Evolutionary conservation across 1,140 invertebrate genomes (phyloP).

Genomic region (Melitaea cinxia): DNA sequence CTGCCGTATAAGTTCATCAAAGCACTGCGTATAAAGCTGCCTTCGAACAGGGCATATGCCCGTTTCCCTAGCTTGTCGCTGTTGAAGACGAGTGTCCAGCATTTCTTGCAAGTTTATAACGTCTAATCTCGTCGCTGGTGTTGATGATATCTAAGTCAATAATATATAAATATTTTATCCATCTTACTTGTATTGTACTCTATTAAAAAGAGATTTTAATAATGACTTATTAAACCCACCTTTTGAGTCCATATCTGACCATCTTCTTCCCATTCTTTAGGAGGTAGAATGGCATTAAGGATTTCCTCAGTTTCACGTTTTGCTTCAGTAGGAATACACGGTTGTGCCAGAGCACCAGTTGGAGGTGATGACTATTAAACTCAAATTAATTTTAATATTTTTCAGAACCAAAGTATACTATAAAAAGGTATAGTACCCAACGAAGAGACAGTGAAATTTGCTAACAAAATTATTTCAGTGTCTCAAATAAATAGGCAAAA

Average conservation of each 20-base stretch:
- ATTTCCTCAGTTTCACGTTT: slow-evolving; percentile 94
- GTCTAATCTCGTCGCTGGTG: slow-evolving; percentile 96
- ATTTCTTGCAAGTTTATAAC: slow-evolving; percentile 98
- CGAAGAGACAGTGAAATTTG: no score
- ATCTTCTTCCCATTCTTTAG: slow-evolving; percentile 96
- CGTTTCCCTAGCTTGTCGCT: slow-evolving; percentile 96
- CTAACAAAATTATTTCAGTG: no score
- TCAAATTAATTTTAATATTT: not conserved
- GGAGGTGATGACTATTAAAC: slow-evolving; percentile 51
- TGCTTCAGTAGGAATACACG: slow-evolving; percentile 81
- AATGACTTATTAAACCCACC: slow-evolving; percentile 74
- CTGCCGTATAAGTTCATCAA: slow-evolving; percentile 87
- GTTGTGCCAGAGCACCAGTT: slow-evolving; percentile 58
- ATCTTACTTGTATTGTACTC: no score
- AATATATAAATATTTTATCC: not conserved
- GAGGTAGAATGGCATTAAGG: slow-evolving; percentile 96
- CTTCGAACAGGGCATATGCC: slow-evolving; percentile 97
- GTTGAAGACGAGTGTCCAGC: slow-evolving; percentile 94
- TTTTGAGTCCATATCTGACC: slow-evolving; percentile 93
- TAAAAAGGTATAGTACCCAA: not conserved
- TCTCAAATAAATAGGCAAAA: no score
- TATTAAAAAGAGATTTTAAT: no score
- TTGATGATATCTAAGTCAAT: slow-evolving; percentile 91
- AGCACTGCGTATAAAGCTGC: slow-evolving; percentile 97
- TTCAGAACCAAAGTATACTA: not conserved